Evolutionary conservation across 2,113 vertebrate species (phyloP), one percentile per base, ranked within the genome.

Genomic region (Lophotis ruficrista): DNA sequence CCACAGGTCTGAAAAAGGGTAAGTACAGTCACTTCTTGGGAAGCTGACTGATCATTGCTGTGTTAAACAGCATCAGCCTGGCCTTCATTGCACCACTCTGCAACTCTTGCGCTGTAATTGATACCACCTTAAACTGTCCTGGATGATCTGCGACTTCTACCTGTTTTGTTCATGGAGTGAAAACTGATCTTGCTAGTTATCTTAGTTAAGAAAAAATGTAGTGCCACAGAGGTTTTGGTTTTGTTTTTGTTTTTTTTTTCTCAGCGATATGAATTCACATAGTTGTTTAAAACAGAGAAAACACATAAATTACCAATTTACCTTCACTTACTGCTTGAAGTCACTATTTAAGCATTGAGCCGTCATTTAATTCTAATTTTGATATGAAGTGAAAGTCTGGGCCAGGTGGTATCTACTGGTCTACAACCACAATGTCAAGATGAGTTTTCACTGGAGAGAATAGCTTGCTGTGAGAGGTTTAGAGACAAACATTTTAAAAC

Each of bases 271-370:
- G 41, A 83, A 61, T 85, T 82, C n/a, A 48, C 5, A 7, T 23
- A 48, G 15, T 47, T 78, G 27, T 75, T 94, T 75, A 56, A 94
- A 95, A 50, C 19, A 37, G 57, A 61, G 41, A 37, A 83, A 90
- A 69, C 2, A 1, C 0, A 0, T 65, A 65, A 73, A 77, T 28
- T 27, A 57, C 20, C 27, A 48, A 45, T 54, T 65, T 66, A 31
- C 2, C 33, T 71, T 53, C 21, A 23, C 10, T 51, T 77, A 31
- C 2, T 77, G 37, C 22, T 48, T 84, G 33, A 83, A 73, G 57
- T 62, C 19, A 38, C 18, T 89, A 2, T 65, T 75, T 58, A 33
- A 80, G 33, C 37, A 81, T 31, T 73, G 37, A 89, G 37, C n/a
- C 62, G 64, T 70, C 37, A 61, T 43, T 81, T 78, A 88, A 57